Percentiles rank a stretch among this genome's conserved stretches.
These are phyloP conservation scores for Didymodactylos carnosus DNA, from an alignment of 2,888 invertebrate genomes.

Conservation along the genomic window DNA sequence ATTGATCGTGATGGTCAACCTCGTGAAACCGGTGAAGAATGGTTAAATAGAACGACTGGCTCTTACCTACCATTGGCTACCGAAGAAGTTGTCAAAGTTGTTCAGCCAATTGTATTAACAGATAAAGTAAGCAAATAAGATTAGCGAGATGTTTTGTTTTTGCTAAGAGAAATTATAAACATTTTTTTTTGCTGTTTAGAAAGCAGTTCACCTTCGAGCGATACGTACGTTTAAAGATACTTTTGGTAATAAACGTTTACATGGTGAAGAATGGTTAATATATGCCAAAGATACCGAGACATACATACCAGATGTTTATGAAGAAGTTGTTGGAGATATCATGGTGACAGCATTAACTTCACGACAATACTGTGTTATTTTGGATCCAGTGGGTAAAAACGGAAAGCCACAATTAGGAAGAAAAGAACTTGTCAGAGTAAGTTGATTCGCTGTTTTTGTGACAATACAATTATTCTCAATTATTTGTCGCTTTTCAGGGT, in stretches of 20 bases:
- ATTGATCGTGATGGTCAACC: slow-evolving; percentile 25
- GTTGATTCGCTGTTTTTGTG: background rate
- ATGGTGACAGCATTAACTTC: slow-evolving; percentile 20
- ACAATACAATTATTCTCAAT: background rate
- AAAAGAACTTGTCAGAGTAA: slow-evolving; percentile 18
- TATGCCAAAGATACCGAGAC: slow-evolving; percentile 22
- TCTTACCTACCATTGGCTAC: slow-evolving; percentile 23
- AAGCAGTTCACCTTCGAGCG: slow-evolving; percentile 21
- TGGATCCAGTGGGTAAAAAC: slow-evolving; percentile 21
- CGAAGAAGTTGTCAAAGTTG: slow-evolving; percentile 20
- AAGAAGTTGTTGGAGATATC: slow-evolving; percentile 20
- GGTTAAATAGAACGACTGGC: slow-evolving; percentile 16
- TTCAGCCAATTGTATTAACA: slow-evolving; percentile 19
- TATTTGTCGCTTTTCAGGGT: slow-evolving; percentile 18
- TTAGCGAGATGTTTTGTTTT: too few relatives aligned
- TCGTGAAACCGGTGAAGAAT: slow-evolving; percentile 7
- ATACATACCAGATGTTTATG: slow-evolving; percentile 23
- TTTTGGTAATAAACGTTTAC: slow-evolving; percentile 19
- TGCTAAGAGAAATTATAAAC: background rate
- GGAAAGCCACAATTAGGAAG: slow-evolving; percentile 22
- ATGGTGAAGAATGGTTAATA: slow-evolving; percentile 27
- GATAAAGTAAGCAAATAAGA: slow-evolving; percentile 17
- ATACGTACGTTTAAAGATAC: slow-evolving; percentile 20
- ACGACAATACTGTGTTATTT: slow-evolving; percentile 24
- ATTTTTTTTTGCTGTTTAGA: background rate